Evolutionary conservation across 2,113 vertebrate genomes (phyloP), one percentile per base, ranked within the genome.

Genomic region (Pseudopipra pipra): DNA sequence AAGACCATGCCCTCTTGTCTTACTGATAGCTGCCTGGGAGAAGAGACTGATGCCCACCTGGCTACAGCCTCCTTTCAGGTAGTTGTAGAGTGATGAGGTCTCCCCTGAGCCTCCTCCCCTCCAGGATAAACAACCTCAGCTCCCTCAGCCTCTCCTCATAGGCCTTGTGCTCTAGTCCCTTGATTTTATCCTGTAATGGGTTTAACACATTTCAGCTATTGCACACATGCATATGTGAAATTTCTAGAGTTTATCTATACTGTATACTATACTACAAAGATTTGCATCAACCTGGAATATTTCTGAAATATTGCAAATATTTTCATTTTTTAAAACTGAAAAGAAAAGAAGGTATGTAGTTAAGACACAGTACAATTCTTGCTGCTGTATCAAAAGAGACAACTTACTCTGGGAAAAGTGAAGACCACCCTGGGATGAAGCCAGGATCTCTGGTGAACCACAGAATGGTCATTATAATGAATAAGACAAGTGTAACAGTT

Each of bases 381-480:
- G 11, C 21, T 58, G 28, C 17, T 37, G 55, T 49, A 74, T 58
- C n/a, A 61, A 25, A 62, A 14, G 49, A 21, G 25, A 46, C 78
- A 44, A 96, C 99, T 99, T 97, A 99, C 99, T 98, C 11, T 84
- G 98, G 85, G 93, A 99, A 99, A 79, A 99, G 97, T 19, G 95
- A 96, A 37, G 96, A 97, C 99, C 99, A 99, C 28, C 99, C 99
- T 58, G 99, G 95, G 73, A 99, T 49, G 96, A 99, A 99, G 25
- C 99, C 99, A 75, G 99, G 99, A 17, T 99, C 96, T 96, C 99
- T 97, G 77, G 97, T 98, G 94, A 99, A 98, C 99, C 99, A 99
- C 31, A 99, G 93, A 65, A 98, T 33, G 39, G 98, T 98, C 99
- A 99, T 99, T 27, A 98, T 6, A 73, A 98, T 20, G 95, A 99